A percentile compares a stretch with the other conserved stretches of the same genome.
phyloP scores from a whole-genome alignment of 2,797 vertebrate genomes.

The Enteromius argenteus region DNA sequence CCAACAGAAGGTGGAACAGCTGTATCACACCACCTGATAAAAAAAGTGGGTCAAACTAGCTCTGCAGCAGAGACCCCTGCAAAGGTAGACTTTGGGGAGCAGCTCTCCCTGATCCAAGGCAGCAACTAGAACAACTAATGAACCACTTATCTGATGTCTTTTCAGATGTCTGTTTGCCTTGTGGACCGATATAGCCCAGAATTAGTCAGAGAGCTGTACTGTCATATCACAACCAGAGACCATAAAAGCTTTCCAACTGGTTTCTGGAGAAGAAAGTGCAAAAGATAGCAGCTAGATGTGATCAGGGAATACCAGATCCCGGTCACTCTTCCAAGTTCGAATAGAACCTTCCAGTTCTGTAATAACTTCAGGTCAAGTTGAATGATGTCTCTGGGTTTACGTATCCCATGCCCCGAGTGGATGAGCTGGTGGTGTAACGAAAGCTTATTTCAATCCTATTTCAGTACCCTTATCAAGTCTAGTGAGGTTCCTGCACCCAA shows the following conservation, averaged over 20 bases:
- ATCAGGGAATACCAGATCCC: not conserved
- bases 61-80: constrained; percentile 22
- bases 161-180: constrained; percentile 12
- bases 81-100: constrained; percentile 8
- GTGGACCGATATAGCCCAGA: not conserved
- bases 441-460: not conserved
- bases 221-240: not conserved
- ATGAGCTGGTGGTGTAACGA: not conserved
- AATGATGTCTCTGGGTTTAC: not conserved
- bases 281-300: not conserved
- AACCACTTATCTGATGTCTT: constrained; percentile 28
- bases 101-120: not conserved
- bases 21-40: constrained; percentile 14
- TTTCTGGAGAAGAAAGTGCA: not conserved
- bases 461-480: not conserved
- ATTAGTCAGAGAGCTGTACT: not conserved
- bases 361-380: not conserved
- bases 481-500: not conserved
- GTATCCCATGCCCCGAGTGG: not conserved
- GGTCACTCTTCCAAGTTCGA: not conserved
- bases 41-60: constrained; percentile 19
- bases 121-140: constrained; percentile 26
- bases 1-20: constrained; percentile 23
- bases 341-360: not conserved
- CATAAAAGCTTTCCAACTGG: not conserved